Percentiles rank a stretch among this genome's conserved stretches.
Evolutionary conservation across 2,797 vertebrate genomes (phyloP).

Genomic region (Coreius guichenoti): DNA sequence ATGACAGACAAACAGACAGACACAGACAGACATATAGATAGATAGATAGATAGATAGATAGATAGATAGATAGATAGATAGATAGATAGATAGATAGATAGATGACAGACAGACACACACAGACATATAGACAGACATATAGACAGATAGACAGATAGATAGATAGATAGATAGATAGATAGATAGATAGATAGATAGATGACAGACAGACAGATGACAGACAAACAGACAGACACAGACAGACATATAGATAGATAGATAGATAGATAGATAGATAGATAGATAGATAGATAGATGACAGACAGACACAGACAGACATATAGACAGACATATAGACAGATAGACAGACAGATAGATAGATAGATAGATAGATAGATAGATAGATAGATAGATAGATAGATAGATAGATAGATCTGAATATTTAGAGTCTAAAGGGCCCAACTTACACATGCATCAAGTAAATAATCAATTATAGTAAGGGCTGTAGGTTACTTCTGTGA

Average conservation of each 20-base stretch:
- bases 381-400: neutral
- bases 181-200: no score
- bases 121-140: no score
- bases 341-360: neutral
- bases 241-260: neutral
- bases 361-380: neutral
- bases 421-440: neutral
- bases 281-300: neutral
- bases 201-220: neutral
- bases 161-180: no score
- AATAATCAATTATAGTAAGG: slow-evolving; percentile 60
- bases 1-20: no score
- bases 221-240: neutral
- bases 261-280: neutral
- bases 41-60: no score
- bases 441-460: neutral
- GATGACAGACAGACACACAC: no score
- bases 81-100: no score
- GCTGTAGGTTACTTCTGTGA: slow-evolving; percentile 20
- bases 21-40: no score
- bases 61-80: no score
- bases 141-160: no score
- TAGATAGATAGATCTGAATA: neutral
- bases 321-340: neutral
- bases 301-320: no score